Percentiles rank a stretch among this genome's conserved stretches.
Evolutionary conservation across 2,888 invertebrate species (phyloP).

Genomic region (Meandrusa payeni): DNA sequence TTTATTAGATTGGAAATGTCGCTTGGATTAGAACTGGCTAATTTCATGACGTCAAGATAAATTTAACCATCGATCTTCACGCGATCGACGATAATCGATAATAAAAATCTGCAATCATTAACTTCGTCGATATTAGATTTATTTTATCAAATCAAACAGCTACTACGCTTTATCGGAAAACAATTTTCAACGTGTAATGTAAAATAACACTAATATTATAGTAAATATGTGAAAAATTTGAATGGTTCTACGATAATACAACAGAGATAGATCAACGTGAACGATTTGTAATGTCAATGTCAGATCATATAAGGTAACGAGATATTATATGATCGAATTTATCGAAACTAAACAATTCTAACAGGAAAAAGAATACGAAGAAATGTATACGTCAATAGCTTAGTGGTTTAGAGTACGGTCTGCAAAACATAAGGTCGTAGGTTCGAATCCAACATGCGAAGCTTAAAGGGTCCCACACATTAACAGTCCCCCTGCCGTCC

Average conservation of each 20-base stretch:
- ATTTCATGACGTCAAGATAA: conserved; percentile 33
- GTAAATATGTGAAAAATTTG: too few species aligned
- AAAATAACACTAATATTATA: too few species aligned
- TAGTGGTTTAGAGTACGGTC: too few species aligned
- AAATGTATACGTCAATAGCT: too few species aligned
- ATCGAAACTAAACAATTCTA: background rate
- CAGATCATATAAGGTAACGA: background rate
- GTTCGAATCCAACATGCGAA: too few species aligned
- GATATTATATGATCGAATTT: background rate
- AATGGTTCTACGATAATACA: background rate
- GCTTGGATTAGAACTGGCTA: conserved; percentile 3
- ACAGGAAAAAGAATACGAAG: too few species aligned
- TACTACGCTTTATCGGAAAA: background rate
- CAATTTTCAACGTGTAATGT: too few species aligned
- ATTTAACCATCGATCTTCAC: conserved; percentile 33
- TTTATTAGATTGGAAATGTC: conserved; percentile 17
- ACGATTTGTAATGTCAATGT: background rate
- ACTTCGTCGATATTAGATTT: conserved; percentile 23
- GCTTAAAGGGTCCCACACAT: too few species aligned
- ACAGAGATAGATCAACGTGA: background rate
- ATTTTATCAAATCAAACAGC: conserved; percentile 6
- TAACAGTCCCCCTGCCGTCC: too few species aligned
- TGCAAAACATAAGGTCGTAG: too few species aligned
- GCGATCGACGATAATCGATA: conserved; percentile 31
- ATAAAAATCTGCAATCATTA: conserved; percentile 34